Conservation (phyloP, 2,113 vertebrate genomes). For the Melanocharis versteri region DNA sequence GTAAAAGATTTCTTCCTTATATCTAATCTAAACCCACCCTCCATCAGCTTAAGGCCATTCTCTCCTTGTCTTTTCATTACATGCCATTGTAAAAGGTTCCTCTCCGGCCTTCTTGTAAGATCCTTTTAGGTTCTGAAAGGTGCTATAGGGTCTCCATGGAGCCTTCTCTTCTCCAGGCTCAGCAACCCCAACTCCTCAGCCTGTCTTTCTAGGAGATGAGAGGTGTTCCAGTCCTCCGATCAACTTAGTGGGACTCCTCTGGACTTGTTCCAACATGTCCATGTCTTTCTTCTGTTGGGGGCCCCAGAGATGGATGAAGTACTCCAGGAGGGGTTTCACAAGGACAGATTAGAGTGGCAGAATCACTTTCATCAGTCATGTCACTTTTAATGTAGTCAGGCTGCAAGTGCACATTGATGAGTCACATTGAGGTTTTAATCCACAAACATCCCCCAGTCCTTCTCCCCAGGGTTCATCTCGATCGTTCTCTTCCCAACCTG, state of each 20-base stretch:
- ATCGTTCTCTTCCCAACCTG: background rate
- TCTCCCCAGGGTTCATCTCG: background rate
- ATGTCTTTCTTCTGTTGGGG: background rate
- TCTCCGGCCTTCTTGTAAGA: background rate
- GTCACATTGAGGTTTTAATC: background rate
- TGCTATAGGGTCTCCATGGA: background rate
- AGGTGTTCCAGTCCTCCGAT: background rate
- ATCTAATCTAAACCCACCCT: background rate
- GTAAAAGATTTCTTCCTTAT: background rate
- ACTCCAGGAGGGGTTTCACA: background rate
- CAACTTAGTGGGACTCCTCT: background rate
- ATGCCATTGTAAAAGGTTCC: background rate
- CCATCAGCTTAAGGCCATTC: background rate
- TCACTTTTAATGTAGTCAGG: background rate
- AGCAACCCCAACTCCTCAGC: background rate
- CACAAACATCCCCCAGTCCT: background rate
- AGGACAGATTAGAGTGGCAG: background rate
- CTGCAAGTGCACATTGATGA: background rate
- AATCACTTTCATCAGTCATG: rapidly evolving
- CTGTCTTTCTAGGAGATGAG: background rate
- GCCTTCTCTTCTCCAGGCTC: background rate
- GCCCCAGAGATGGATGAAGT: background rate
- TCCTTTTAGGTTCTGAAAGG: background rate
- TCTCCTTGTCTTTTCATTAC: background rate
- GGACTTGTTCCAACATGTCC: background rate